A percentile compares a stretch with the other conserved stretches of the same genome.
Evolutionary conservation across 2,888 invertebrate species (phyloP).

Genomic region (Sepiola atlantica): DNA sequence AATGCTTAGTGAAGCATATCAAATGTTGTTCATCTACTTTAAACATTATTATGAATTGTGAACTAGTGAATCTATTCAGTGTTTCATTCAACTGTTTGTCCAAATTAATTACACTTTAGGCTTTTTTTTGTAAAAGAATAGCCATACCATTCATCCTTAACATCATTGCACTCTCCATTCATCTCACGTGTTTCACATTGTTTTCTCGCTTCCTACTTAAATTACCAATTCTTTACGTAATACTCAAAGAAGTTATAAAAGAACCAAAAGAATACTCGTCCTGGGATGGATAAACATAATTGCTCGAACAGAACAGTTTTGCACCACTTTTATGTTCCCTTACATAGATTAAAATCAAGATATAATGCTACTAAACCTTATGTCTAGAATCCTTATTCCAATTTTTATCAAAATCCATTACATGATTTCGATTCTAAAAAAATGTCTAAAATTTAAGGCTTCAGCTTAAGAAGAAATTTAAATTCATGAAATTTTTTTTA

Average conservation of each 20-base stretch:
- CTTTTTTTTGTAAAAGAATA: neutral
- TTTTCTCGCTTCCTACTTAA: neutral
- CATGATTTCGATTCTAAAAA: no score
- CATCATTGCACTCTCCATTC: neutral
- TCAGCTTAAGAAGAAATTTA: no score
- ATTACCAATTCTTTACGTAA: neutral
- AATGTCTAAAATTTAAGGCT: no score
- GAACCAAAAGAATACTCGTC: neutral
- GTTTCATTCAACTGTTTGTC: neutral
- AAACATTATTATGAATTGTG: neutral
- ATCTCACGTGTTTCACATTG: neutral
- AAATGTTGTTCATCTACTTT: neutral
- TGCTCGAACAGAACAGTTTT: no score
- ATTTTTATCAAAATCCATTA: no score
- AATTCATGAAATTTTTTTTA: no score
- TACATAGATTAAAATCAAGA: no score
- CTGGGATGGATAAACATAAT: no score
- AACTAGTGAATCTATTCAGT: slow-evolving; percentile 32
- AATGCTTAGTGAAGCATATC: neutral
- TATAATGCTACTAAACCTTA: no score
- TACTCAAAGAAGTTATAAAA: neutral
- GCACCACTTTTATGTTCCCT: no score
- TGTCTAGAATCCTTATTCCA: no score
- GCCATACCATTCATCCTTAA: neutral
- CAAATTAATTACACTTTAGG: neutral